Evolutionary conservation across 2,797 vertebrate genomes (phyloP).

Genomic region (Galagoides demidoff): DNA sequence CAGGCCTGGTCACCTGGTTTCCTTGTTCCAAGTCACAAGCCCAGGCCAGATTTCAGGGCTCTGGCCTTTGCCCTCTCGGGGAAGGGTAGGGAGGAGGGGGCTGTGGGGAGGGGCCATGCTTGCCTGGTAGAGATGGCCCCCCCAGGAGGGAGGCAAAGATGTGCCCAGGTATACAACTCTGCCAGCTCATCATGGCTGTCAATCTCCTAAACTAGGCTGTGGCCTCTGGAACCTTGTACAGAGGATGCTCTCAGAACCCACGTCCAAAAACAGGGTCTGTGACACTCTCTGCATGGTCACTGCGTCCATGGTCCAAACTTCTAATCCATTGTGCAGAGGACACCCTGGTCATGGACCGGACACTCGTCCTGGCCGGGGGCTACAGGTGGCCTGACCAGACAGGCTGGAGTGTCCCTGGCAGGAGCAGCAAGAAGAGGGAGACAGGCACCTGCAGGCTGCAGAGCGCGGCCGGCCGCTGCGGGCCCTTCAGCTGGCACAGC

Average conservation of each 20-base stretch:
- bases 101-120: too few relatives aligned
- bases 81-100: neutral
- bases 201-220: neutral
- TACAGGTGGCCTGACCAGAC: too few relatives aligned
- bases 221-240: rapidly evolving
- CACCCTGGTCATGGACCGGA: neutral
- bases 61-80: too few relatives aligned
- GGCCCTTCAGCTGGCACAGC: neutral
- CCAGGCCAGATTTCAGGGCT: neutral
- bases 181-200: too few relatives aligned
- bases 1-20: neutral
- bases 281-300: rapidly evolving
- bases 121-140: too few relatives aligned
- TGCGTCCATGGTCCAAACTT: rapidly evolving
- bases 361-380: too few relatives aligned
- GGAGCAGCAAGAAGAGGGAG: rapidly evolving
- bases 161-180: too few relatives aligned
- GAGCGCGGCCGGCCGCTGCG: neutral
- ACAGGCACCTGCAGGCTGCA: neutral
- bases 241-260: neutral
- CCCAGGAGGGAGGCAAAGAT: neutral
- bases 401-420: neutral
- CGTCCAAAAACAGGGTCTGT: rapidly evolving
- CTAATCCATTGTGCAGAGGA: rapidly evolving
- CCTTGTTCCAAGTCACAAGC: neutral